Evolutionary conservation across 2,797 vertebrate species (phyloP), one percentile per base, ranked within the genome.

Genomic region (Acanthis flammea): DNA sequence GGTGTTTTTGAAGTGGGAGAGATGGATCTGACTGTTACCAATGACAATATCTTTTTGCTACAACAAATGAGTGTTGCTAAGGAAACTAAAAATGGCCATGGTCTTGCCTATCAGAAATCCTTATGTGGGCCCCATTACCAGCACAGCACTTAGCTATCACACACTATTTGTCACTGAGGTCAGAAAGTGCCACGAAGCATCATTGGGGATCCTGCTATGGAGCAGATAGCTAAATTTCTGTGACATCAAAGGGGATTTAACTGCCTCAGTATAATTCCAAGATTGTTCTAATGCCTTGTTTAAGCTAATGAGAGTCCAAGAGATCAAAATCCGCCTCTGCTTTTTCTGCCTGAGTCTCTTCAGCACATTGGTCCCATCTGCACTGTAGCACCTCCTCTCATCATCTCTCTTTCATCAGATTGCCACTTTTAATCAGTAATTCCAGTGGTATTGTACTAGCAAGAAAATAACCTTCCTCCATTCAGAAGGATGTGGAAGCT

Each of bases 381-480:
- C 75, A 37, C 41, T 70, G 44, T 39, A 73, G 37, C 41, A 76
- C 39, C 67, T 85, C 71, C 50, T 87, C 48, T 47, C 21, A 47
- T 91, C 83, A 54, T 67, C 53, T 91, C 41, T 35, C 67, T 89
- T 92, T 91, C 45, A 54, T 93, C 61, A 83, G 47, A 82, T 72
- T 83, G 65, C n/a, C 62, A 60, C 45, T 82, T 89, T 73, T 93
- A 90, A 93, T 92, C 78, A 89, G 76, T 74, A 92, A 51, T 87
- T 92, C 72, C 45, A 53, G 54, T 44, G 21, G 45, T 80, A 60
- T 61, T 4, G 0, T 70, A 63, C 31, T 65, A 54, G 27, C 31
- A 78, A 84, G 67, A 79, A 94, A 90, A 84, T 55, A 81, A 44
- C 67, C 48, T 82, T 76, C 17, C 14, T 73, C 39, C 63, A 12